Conservation (phyloP, 2,113 vertebrate genomes). For the Nematolebias whitei region DNA sequence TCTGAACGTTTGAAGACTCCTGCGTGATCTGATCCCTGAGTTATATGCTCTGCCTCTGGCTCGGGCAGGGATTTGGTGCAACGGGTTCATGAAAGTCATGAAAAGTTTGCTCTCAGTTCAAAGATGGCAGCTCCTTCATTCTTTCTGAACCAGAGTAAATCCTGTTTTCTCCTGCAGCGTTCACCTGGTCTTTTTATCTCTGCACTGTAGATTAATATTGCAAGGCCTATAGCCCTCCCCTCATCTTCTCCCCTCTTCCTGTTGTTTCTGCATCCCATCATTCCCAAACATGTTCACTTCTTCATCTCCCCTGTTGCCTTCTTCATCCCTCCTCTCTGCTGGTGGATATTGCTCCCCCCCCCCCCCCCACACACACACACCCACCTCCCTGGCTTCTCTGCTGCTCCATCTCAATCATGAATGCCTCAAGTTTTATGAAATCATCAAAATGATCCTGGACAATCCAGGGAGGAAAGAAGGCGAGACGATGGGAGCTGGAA, state of each 20-base stretch:
- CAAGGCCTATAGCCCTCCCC: slow-evolving; percentile 49
- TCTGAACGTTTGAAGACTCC: slow-evolving; percentile 13
- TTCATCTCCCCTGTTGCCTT: slow-evolving; percentile 22
- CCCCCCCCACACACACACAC: slow-evolving; percentile 44
- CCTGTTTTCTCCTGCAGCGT: slow-evolving; percentile 41
- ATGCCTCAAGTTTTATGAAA: slow-evolving; percentile 81
- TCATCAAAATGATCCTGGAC: slow-evolving; percentile 81
- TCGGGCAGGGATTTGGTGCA: slow-evolving; percentile 29
- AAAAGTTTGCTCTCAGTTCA: slow-evolving; percentile 46
- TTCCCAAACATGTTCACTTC: slow-evolving; percentile 33
- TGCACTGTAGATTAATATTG: slow-evolving; percentile 67
- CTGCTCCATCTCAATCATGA: slow-evolving; percentile 76
- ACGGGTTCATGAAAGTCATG: slow-evolving; percentile 37
- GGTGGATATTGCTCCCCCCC: slow-evolving; percentile 63
- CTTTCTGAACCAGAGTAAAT: slow-evolving; percentile 47
- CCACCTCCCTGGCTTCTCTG: slow-evolving; percentile 42
- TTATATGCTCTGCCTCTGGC: slow-evolving; percentile 30
- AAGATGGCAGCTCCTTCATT: slow-evolving; percentile 47
- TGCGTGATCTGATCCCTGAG: slow-evolving; percentile 40
- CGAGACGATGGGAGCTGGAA: slow-evolving; percentile 59
- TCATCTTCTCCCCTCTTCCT: slow-evolving; percentile 42
- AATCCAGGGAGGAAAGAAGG: slow-evolving; percentile 70
- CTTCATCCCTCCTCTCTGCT: slow-evolving; percentile 12
- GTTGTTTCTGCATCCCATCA: slow-evolving; percentile 55
- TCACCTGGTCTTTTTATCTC: slow-evolving; percentile 61